Conservation (phyloP, 2,888 invertebrate genomes). For the Conus canariensis region DNA sequence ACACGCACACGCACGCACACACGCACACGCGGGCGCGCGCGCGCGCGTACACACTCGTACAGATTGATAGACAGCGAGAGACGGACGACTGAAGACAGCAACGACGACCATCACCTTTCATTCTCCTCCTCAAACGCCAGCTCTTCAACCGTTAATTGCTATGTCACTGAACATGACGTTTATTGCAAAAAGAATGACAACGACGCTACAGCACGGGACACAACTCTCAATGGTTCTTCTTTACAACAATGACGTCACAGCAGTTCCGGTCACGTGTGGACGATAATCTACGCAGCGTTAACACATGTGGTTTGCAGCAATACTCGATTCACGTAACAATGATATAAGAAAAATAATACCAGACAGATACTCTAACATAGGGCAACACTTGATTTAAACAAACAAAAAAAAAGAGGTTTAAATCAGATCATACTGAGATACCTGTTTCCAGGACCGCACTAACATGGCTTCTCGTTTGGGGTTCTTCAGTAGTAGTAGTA, state of each 20-base stretch:
- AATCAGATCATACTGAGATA: background rate
- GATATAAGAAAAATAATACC: background rate
- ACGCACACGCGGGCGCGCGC: too few relatives aligned
- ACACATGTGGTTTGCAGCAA: background rate
- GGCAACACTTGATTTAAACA: background rate
- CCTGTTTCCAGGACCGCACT: background rate
- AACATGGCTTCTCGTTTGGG: background rate
- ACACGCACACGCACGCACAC: too few relatives aligned
- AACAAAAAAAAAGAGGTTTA: background rate
- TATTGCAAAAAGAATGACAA: constrained; percentile 8
- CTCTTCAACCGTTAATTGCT: background rate
- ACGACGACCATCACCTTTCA: too few relatives aligned
- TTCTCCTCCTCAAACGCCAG: too few relatives aligned
- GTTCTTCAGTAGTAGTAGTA: background rate
- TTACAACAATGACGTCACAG: background rate
- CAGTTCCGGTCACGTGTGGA: background rate
- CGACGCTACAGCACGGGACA: background rate
- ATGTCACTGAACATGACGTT: constrained; percentile 22
- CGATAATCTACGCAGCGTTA: background rate
- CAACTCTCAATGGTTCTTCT: background rate
- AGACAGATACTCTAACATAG: too few relatives aligned
- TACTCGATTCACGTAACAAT: background rate
- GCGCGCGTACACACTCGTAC: too few relatives aligned
- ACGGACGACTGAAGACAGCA: background rate
- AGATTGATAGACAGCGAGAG: background rate